These are phyloP conservation scores for Astreopora myriophthalma DNA, from an alignment of 64 coral and sea anemone genomes.

Conservation along the genomic window DNA sequence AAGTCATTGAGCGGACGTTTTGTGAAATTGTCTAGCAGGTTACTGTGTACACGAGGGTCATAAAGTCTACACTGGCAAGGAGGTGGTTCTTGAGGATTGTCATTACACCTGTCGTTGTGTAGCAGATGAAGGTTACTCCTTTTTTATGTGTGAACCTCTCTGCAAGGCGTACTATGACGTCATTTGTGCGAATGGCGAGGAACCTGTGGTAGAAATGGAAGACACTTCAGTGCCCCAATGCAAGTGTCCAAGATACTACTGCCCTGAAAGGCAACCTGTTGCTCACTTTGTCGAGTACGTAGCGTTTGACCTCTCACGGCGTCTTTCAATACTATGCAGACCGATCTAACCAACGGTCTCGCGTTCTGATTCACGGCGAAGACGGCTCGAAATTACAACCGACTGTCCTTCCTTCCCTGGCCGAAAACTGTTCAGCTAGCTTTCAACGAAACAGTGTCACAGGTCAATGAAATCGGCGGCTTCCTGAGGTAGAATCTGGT, in stretches of 20 bases:
- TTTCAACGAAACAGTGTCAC: too few species aligned
- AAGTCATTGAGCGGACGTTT: too few species aligned
- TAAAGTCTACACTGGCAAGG: not conserved
- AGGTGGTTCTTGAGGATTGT: not conserved
- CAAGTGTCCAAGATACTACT: slow-evolving; percentile 16
- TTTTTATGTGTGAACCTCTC: slow-evolving; percentile 28
- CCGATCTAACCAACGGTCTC: too few species aligned
- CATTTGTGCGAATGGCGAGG: slow-evolving; percentile 3
- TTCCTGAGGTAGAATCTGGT: too few species aligned
- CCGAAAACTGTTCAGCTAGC: too few species aligned
- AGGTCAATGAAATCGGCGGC: too few species aligned
- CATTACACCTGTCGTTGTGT: not conserved
- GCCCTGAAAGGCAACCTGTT: not conserved
- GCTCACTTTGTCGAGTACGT: slow-evolving; percentile 24
- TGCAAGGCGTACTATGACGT: not conserved
- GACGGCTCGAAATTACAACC: too few species aligned
- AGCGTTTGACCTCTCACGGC: too few species aligned
- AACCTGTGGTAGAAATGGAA: not conserved
- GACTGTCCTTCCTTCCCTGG: too few species aligned
- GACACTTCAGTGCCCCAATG: not conserved
- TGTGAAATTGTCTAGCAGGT: not conserved
- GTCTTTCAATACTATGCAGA: too few species aligned
- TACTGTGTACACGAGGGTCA: slow-evolving; percentile 7
- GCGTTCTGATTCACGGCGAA: too few species aligned
- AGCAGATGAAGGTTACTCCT: not conserved